Evolutionary conservation across 37 sponge, comb jelly and placozoan genomes (phyloP).

Genomic region (Hormiphora californensis): DNA sequence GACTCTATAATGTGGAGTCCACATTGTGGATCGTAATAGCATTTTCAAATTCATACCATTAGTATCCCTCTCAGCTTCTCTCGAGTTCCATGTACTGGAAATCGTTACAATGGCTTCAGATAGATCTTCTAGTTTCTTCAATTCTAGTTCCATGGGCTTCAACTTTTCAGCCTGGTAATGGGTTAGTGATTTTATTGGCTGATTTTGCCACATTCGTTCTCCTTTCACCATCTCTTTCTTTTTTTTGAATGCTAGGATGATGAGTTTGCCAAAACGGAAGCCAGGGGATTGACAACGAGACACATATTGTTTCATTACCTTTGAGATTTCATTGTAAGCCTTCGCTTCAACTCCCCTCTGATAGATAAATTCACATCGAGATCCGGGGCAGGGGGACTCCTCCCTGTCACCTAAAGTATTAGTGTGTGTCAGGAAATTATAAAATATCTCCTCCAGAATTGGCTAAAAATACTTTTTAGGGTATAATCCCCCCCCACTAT

Average conservation of each 20-base stretch:
- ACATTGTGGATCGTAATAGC: neutral
- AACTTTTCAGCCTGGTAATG: constrained; percentile 79
- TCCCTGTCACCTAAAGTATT: constrained; percentile 58
- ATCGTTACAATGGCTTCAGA: constrained; percentile 92
- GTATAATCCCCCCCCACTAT: neutral
- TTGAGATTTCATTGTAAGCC: constrained; percentile 93
- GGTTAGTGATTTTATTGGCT: neutral
- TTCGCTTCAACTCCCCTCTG: constrained; percentile 90
- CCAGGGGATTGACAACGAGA: too few species aligned
- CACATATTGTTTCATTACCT: too few species aligned
- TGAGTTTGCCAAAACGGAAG: too few species aligned
- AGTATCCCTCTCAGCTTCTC: constrained; percentile 99
- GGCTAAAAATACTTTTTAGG: neutral
- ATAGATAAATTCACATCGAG: constrained; percentile 66
- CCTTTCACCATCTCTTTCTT: too few species aligned
- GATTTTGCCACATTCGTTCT: neutral
- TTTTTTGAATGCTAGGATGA: too few species aligned
- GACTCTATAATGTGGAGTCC: neutral
- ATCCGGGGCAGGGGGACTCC: neutral
- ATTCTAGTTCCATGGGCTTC: constrained; percentile 94
- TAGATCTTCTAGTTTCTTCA: constrained; percentile 86
- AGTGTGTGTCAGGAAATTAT: neutral
- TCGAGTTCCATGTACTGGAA: constrained; percentile 92
- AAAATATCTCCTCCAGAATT: neutral
- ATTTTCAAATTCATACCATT: constrained; percentile 67